Base-by-base conservation (phyloP, 2,888 invertebrate species). In the Philopedon plagiatum region DNA sequence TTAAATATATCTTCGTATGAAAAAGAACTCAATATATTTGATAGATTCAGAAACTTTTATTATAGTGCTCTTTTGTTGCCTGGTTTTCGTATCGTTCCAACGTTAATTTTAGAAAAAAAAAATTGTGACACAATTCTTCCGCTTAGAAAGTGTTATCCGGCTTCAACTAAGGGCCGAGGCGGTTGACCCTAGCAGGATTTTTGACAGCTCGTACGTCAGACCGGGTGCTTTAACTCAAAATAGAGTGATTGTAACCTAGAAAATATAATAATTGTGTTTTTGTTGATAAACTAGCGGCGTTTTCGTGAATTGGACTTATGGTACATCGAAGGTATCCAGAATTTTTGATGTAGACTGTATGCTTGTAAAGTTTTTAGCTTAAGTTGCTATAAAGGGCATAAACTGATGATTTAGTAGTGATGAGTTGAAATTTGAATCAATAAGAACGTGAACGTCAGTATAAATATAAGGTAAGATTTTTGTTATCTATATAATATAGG, bases 131-230 rank as follows among this genome's bases (percentile, higher is more conserved):
- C 49, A 46, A 62, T 32, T 34, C 9, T 62, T 11, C 46, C 37
- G 57, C 34, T 57, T 44, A 18, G n/a, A 5, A 26, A 46, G 46
- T 44, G 49, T 32, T 32, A 46, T 44, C 44, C 32, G 15, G 49
- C 19, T 44, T 29, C 29, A 32, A 46, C 61, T 46, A 32, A 58
- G 61, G 37, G 39, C 34, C 37, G 41, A 56, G 65, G 65, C 65
- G 41, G 26, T 65, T 65, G 65, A 65, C 65, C 65, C 51, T 39
- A 29, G 41, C 26, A 65, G 51, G 54, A 41, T 56, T 65, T 62
- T 65, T 65, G 37, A 51, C 41, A 56, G 44, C 44, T 41, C 32
- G 19, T 37, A 56, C 37, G 51, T 39, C 63, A 51, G 18, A 13
- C 26, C 63, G 29, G 63, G 63, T 21, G 51, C 39, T 54, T 15